Evolutionary conservation across 1,140 invertebrate species (phyloP).

Genomic region (Drosophila sturtevanti): DNA sequence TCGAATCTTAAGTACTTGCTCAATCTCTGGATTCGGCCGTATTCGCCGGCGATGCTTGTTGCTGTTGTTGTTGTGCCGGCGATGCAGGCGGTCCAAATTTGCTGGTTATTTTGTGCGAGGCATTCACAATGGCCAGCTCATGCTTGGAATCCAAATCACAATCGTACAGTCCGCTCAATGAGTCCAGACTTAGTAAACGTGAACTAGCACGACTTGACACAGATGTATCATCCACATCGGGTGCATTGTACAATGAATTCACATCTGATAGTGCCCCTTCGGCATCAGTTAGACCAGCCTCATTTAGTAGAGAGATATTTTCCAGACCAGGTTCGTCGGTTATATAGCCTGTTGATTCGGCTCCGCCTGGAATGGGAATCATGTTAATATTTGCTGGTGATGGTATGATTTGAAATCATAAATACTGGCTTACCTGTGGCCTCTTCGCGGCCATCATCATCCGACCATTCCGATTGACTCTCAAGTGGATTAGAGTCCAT

Average conservation of each 20-base stretch:
- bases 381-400: too few species aligned
- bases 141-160: slow-evolving; percentile 83
- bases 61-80: slow-evolving; percentile 36
- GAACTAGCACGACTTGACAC: slow-evolving; percentile 91
- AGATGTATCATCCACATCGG: slow-evolving; percentile 90
- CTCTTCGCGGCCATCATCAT: slow-evolving; percentile 84
- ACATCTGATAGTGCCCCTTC: slow-evolving; percentile 93
- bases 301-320: slow-evolving; percentile 92
- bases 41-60: slow-evolving; percentile 16
- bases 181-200: slow-evolving; percentile 89
- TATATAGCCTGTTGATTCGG: slow-evolving; percentile 91
- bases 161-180: slow-evolving; percentile 91
- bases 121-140: slow-evolving; percentile 82
- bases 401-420: too few species aligned
- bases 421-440: slow-evolving; percentile 78
- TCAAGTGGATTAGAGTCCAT: slow-evolving; percentile 83
- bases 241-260: slow-evolving; percentile 91
- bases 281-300: slow-evolving; percentile 92
- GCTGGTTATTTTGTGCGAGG: slow-evolving; percentile 82
- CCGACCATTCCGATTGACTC: slow-evolving; percentile 92
- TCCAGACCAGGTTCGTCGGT: slow-evolving; percentile 92
- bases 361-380: slow-evolving; percentile 82
- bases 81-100: slow-evolving; percentile 80
- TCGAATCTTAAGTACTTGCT: slow-evolving; percentile 34
- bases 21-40: slow-evolving; percentile 43